Evolutionary conservation across 2,888 invertebrate species (phyloP).

Genomic region (Cosmia pyralina): DNA sequence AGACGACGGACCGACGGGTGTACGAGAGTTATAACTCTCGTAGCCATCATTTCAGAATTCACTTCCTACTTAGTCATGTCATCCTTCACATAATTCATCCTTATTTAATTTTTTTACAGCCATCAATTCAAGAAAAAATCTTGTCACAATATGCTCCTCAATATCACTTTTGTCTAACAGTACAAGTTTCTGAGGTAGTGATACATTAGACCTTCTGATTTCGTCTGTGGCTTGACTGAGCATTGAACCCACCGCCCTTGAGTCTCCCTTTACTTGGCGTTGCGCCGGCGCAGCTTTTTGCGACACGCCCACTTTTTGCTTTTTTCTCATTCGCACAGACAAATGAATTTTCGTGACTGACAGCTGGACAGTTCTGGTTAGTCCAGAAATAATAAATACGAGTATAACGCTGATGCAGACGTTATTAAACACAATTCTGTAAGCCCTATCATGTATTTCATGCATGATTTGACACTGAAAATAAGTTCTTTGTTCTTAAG

Average conservation of each 20-base stretch:
- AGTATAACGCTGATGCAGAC: neutral
- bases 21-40: too few relatives aligned
- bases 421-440: neutral
- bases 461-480: constrained; percentile 28
- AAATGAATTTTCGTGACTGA: constrained; percentile 64
- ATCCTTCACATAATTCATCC: neutral
- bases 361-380: constrained; percentile 45
- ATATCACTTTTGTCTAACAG: too few relatives aligned
- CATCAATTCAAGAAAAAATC: neutral
- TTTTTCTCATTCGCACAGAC: constrained; percentile 59
- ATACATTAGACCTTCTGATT: constrained; percentile 20
- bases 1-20: too few relatives aligned
- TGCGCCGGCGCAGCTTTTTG: constrained; percentile 74
- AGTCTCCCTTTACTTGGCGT: constrained; percentile 73
- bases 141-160: neutral
- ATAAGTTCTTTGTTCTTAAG: constrained; percentile 18
- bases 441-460: neutral
- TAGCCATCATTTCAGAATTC: neutral
- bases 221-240: constrained; percentile 41
- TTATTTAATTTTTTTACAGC: neutral
- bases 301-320: constrained; percentile 69
- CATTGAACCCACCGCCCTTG: constrained; percentile 75
- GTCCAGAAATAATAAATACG: constrained; percentile 46
- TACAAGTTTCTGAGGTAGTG: neutral
- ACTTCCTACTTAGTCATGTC: neutral